Base-by-base conservation (phyloP, 2,888 invertebrate species). In the Priocnemis perturbator region DNA sequence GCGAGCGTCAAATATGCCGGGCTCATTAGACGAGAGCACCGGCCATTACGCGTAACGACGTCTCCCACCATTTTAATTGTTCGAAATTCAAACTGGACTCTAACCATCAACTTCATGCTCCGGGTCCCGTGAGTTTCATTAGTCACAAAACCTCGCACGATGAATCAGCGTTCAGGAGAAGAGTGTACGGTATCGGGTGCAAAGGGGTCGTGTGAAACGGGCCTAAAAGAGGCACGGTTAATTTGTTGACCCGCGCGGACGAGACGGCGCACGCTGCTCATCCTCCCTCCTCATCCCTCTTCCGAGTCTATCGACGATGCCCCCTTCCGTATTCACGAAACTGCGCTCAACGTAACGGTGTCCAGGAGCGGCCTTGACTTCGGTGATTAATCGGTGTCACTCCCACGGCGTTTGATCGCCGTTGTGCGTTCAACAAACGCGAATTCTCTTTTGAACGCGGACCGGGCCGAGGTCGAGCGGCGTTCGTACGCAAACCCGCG, bases 141-240 rank as follows among this genome's bases (percentile, higher is more conserved):
- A 78, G 73, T 78, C 67, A 71, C 74, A 68, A 78, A 78, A 74
- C 64, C 61, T 60, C 58, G 70, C 65, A 50, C 64, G 66, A 23
- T 79, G 74, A 78, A 73, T 78, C 79, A 78, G 69, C 70, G 66
- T 53, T 69, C 62, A 67, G 66, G 68, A 71, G 60, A 37, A 11
- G 37, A 78, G 65, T 66, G 64, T 78, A 78, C 78, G 78, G 78
- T 78, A 78, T 79, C 76, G 72, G 60, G 79, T 79, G 78, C 78
- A 79, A 72, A 79, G 71, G 62, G 78, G 78, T 78, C 78, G 76
- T 78, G 78, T 73, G 78, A 78, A 78, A 76, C 74, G 57, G 65
- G 72, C 67, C 60, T 67, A 78, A 78, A 78, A 78, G 76, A 72
- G 61, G 30, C 69, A 57, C 69, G 60, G 69, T 71, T 78, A 71